These are phyloP conservation scores for Alexandromys fortis DNA, from an alignment of 2,113 vertebrate genomes.

Conservation along the genomic window DNA sequence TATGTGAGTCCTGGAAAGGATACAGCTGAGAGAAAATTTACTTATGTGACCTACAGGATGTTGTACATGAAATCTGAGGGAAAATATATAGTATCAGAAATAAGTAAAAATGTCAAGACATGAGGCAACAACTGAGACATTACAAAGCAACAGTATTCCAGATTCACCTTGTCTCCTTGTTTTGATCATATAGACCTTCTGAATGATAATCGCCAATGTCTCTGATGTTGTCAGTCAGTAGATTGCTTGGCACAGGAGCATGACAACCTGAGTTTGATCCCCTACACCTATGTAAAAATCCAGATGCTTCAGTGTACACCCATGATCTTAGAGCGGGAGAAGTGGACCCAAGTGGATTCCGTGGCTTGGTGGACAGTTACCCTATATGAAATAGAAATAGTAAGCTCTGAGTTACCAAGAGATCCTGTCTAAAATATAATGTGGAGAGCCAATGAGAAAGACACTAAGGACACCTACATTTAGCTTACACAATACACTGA, in stretches of 20 bases:
- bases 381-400: no score
- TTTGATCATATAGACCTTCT: not conserved
- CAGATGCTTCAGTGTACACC: not conserved
- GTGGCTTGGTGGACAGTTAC: not conserved
- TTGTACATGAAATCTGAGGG: not conserved
- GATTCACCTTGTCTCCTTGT: not conserved
- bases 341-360: not conserved
- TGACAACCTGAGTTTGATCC: not conserved
- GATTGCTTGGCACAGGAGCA: not conserved
- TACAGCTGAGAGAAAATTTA: constrained; percentile 1
- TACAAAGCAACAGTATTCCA: not conserved
- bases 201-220: not conserved
- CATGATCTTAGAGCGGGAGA: not conserved
- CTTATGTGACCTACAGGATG: not conserved
- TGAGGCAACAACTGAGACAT: no score
- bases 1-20: not conserved
- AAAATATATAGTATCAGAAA: constrained; percentile 20
- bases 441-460: not conserved
- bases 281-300: not conserved
- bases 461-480: not conserved
- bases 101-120: not conserved
- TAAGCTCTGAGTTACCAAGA: not conserved
- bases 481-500: not conserved
- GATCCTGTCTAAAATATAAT: not conserved
- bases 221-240: no score